phyloP scores from a whole-genome alignment of 2,113 vertebrate species.

The Aplodontia rufa region DNA sequence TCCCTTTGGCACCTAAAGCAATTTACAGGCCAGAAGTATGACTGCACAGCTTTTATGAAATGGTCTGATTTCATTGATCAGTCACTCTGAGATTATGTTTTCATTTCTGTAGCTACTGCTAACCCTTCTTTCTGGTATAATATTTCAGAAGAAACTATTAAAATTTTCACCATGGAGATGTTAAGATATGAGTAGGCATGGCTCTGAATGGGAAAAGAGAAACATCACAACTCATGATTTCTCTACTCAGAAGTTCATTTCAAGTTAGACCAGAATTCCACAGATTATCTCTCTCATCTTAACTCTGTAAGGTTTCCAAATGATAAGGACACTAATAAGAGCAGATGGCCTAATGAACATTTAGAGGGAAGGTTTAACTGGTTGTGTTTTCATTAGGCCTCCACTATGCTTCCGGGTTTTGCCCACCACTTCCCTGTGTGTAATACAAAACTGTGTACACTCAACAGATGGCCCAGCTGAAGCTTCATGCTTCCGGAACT shows the following conservation, averaged over 20 bases:
- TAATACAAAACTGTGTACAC: constrained; percentile 47
- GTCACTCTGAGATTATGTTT: constrained; percentile 53
- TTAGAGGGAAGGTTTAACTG: constrained; percentile 57
- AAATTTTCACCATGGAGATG: constrained; percentile 53
- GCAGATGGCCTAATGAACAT: constrained; percentile 73
- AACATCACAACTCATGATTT: background rate
- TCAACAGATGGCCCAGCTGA: constrained; percentile 59
- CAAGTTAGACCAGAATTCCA: constrained; percentile 48
- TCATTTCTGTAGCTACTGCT: constrained; percentile 68
- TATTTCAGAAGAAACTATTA: constrained; percentile 66
- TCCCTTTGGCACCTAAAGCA: constrained; percentile 74
- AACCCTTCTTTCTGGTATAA: constrained; percentile 59
- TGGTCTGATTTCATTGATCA: constrained; percentile 67
- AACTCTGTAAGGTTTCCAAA: constrained; percentile 61
- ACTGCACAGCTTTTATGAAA: constrained; percentile 62
- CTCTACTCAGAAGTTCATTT: constrained; percentile 63
- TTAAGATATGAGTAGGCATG: constrained; percentile 46
- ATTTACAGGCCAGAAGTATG: constrained; percentile 72
- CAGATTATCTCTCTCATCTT: constrained; percentile 62
- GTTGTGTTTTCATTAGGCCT: constrained; percentile 65
- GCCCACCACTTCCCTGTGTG: constrained; percentile 27
- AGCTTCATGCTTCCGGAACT: constrained; percentile 53
- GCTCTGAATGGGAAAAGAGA: constrained; percentile 42
- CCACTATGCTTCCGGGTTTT: constrained; percentile 62
- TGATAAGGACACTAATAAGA: constrained; percentile 65